Evolutionary conservation across 2,797 vertebrate species (phyloP).

Genomic region (Enteromius afrohamiltoni): DNA sequence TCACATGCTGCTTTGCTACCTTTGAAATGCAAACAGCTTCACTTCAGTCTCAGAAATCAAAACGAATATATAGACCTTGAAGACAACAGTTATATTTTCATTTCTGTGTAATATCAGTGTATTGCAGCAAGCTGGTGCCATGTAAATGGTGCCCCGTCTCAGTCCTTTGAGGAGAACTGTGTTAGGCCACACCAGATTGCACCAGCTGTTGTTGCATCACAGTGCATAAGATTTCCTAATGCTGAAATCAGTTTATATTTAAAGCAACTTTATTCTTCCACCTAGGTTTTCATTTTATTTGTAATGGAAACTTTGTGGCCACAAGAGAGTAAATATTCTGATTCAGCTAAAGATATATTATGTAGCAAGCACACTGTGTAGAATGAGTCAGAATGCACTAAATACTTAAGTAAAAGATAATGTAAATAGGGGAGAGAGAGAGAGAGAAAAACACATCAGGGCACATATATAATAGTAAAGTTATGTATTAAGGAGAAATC

Average conservation of each 20-base stretch:
- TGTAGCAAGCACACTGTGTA: neutral
- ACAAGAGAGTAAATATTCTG: neutral
- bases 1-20: conserved; percentile 23
- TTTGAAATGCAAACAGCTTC: conserved; percentile 58
- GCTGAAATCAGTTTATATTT: neutral
- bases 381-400: neutral
- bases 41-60: conserved; percentile 42
- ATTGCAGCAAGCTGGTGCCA: neutral
- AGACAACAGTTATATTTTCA: conserved; percentile 40
- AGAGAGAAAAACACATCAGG: no score
- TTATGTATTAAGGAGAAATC: no score
- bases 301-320: neutral
- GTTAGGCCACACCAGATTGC: neutral
- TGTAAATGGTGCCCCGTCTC: neutral
- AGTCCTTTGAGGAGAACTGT: conserved; percentile 2
- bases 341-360: neutral
- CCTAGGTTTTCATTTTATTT: neutral
- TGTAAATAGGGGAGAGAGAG: no score
- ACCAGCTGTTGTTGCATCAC: neutral
- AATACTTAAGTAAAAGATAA: no score
- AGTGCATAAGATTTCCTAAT: neutral
- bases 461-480: no score
- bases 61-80: conserved; percentile 49
- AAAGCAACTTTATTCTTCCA: neutral
- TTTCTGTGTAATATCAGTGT: conserved; percentile 26